Base-by-base conservation (phyloP, 2,888 invertebrate species). In the Hirtodrosophila cameraria region DNA sequence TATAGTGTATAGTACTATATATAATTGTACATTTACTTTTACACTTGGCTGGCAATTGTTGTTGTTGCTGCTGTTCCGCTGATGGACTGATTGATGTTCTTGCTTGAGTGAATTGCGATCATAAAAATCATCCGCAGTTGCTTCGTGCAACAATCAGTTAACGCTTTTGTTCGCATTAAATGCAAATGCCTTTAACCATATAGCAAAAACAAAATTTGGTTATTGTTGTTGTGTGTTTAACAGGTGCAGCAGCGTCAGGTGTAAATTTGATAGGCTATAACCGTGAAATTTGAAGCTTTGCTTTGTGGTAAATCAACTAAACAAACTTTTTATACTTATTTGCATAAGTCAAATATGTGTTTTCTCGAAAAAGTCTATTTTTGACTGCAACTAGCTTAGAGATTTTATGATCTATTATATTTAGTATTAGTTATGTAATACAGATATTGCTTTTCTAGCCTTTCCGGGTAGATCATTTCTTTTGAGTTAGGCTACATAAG, bases 41-140 rank as follows among this genome's bases (percentile, higher is more conserved):
- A 80, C 71, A 77, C 78, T 68, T 49, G 52, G 35, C 48, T 61
- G 61, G 18, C 6, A 53, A 49, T 46, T 38, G 31, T 20, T 11
- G 49, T 38, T n/a, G n/a, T n/a, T n/a, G n/a, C n/a, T n/a, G 43
- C 50, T 46, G 42, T 30, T 42, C 28, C 25, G 36, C 57, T 53
- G 15, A 18, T 45, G 48, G 25, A 18, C 61, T 71, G 75, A 74
- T 61, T 52, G 74, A 71, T 52, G 70, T 68, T 52, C 45, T 48
- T 64, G 72, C 64, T 73, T 68, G 72, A 68, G 30, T 52, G 68
- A 50, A 11, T 50, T 31, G 52, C 50, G 38, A 12, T 42, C 64
- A 38, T 46, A 48, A 52, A 57, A 20, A 20, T 11, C 15, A 36
- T 35, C 23, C 28, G 11, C 36, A 27, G 54, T 27, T 58, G 33